Evolutionary conservation across 2,888 invertebrate species (phyloP).

Genomic region (Portevinia maculata): DNA sequence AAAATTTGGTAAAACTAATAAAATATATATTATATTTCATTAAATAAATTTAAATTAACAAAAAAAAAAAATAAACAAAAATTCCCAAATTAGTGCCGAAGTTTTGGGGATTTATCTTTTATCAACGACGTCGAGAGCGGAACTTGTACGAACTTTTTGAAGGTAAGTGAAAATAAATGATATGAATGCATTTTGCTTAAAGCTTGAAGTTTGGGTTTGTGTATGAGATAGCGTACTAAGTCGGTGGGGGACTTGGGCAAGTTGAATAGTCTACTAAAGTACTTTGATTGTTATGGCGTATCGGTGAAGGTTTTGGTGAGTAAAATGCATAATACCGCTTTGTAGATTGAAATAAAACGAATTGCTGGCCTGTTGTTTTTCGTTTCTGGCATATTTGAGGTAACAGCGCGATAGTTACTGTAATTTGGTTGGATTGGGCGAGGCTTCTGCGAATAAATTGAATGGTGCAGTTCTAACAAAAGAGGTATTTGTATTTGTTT

Average conservation of each 20-base stretch:
- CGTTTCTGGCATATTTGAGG: background rate
- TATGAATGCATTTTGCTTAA: conserved; percentile 1
- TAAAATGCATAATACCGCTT: conserved; percentile 20
- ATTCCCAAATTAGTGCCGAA: conserved; percentile 71
- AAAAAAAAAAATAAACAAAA: background rate
- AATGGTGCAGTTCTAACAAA: conserved; percentile 10
- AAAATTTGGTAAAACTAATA: conserved; percentile 74
- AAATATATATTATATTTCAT: background rate
- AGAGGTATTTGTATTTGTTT: conserved; percentile 20
- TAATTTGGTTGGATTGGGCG: conserved; percentile 77
- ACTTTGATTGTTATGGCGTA: conserved; percentile 83
- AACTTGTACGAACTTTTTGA: conserved; percentile 48
- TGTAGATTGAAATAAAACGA: conserved; percentile 23
- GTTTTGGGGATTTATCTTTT: conserved; percentile 75
- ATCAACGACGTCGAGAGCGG: conserved; percentile 53
- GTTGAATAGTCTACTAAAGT: conserved; percentile 56
- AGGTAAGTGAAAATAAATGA: conserved; percentile 63
- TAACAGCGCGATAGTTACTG: conserved; percentile 79
- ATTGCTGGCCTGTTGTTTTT: conserved; percentile 8
- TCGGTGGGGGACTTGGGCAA: conserved; percentile 75
- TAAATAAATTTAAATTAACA: background rate
- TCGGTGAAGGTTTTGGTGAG: conserved; percentile 87
- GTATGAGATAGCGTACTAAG: conserved; percentile 74
- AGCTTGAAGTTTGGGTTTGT: conserved; percentile 13
- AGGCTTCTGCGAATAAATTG: conserved; percentile 52